These are phyloP conservation scores for Drosophila funebris DNA, from an alignment of 1,140 invertebrate species.

Conservation along the genomic window DNA sequence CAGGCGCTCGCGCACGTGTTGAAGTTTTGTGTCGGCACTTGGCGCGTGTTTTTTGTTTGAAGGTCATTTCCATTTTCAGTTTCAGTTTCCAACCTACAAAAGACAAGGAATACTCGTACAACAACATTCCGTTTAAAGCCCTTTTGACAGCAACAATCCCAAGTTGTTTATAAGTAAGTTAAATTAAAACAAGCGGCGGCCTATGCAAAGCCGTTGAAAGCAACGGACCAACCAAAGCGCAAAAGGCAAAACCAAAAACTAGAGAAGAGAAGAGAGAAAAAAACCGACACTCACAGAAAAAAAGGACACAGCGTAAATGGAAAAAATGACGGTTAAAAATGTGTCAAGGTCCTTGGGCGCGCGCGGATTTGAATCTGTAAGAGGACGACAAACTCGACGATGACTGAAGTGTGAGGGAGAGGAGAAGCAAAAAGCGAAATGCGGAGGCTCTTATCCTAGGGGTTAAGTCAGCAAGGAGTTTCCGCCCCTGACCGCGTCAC, in stretches of 20 bases:
- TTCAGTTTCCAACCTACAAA: slow-evolving; percentile 22
- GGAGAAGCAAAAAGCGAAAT: background rate
- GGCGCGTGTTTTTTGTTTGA: slow-evolving; percentile 57
- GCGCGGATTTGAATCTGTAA: slow-evolving; percentile 64
- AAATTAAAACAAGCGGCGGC: slow-evolving; percentile 44
- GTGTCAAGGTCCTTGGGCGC: slow-evolving; percentile 65
- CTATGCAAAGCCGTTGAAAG: slow-evolving; percentile 40
- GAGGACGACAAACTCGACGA: background rate
- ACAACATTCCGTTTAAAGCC: slow-evolving; percentile 31
- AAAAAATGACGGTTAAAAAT: slow-evolving; percentile 48
- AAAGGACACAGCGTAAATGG: slow-evolving; percentile 49
- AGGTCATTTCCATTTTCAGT: slow-evolving; percentile 69
- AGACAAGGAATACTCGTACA: background rate
- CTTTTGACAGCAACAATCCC: slow-evolving; percentile 46
- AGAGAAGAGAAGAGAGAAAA: background rate
- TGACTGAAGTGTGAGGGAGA: background rate
- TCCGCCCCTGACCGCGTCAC: slow-evolving; percentile 6
- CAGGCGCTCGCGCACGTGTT: slow-evolving; percentile 55
- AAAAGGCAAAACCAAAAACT: slow-evolving; percentile 10
- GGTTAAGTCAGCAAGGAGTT: slow-evolving; percentile 50
- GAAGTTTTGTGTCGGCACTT: slow-evolving; percentile 62
- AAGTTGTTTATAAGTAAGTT: slow-evolving; percentile 47
- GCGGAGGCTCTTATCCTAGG: slow-evolving; percentile 50
- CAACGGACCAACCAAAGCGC: slow-evolving; percentile 21
- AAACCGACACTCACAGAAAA: background rate